Conservation (phyloP, 1,140 invertebrate genomes). For the Philotrypesis tridentata region DNA sequence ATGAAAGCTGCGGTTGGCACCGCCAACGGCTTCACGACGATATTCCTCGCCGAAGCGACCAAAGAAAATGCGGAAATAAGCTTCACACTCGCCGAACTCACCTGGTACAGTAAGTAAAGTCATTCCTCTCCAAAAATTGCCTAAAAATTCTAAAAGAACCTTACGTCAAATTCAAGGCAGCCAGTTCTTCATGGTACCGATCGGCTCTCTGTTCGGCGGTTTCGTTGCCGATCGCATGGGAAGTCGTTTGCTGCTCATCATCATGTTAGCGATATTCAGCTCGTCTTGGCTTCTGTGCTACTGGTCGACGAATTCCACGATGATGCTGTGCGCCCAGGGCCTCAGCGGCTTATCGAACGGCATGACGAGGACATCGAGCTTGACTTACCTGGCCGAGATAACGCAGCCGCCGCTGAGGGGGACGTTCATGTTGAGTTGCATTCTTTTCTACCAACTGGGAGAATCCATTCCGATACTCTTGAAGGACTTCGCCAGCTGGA, state of each 20-base stretch:
- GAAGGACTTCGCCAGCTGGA: not conserved
- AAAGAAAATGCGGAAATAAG: not conserved
- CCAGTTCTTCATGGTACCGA: not conserved
- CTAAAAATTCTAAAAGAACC: too few relatives aligned
- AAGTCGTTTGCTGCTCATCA: not conserved
- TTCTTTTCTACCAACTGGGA: not conserved
- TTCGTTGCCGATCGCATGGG: not conserved
- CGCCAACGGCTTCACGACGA: not conserved
- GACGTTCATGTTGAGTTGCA: not conserved
- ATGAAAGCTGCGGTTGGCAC: not conserved
- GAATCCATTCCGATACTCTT: not conserved
- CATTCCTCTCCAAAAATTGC: too few relatives aligned
- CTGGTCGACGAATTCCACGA: not conserved
- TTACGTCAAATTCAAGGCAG: too few relatives aligned
- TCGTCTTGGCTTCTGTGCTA: not conserved
- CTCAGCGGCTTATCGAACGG: not conserved
- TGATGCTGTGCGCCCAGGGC: not conserved
- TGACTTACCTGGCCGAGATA: not conserved
- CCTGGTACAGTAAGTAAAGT: not conserved
- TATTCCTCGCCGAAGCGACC: not conserved
- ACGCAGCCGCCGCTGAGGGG: not conserved
- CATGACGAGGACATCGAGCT: not conserved
- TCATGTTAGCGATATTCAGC: not conserved
- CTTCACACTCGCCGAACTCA: not conserved
- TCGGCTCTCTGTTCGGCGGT: not conserved